Base-by-base conservation (phyloP, 2,888 invertebrate genomes). In the Diloba caeruleocephala region DNA sequence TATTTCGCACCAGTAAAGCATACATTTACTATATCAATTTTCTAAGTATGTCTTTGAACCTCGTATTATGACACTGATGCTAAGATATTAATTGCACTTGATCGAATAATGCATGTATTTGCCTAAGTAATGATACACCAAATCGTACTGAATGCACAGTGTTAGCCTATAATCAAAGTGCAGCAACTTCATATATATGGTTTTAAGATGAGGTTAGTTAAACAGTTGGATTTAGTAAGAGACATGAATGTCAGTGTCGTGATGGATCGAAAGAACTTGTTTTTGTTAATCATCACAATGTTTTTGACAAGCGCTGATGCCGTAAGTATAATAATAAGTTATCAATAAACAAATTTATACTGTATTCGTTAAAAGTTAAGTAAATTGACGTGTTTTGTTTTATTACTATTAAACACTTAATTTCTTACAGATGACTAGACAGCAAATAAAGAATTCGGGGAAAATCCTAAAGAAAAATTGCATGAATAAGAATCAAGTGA, bases 381-480 rank as follows among this genome's bases (percentile, higher is more conserved):
- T n/a, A 3, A 19, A 3, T 21, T 4, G 5, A 21, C 7, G 21
- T 21, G 21, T 21, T 21, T 17, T 4, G 7, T 21, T 4, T 21
- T 21, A 1, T 7, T 7, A 21, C 8, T 13, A 12, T 7, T 0
- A 13, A 36, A 13, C 8, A 9, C 1, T 5, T 26, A n/a, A 33
- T 33, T 25, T 39, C 10, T 67, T 78, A 8, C 71, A 92, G 93
- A 84, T 92, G 87, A 77, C 89, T 8, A 84, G 85, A 59, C 94
- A 95, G 13, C 96, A 96, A 78, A 76, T 96, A 81, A 93, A 94
- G 71, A 94, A 95, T 33, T 92, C 96, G 0, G 92, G 91, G 0
- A 94, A 93, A 76, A 78, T 95, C 57, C 82, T 96, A 56, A 92
- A 95, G 54, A 95, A 95, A 61, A 93, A 93, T 8, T 96, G 96